Conservation (phyloP, 23 tunicate genomes). For the Oikopleura vanhoeffeni region DNA sequence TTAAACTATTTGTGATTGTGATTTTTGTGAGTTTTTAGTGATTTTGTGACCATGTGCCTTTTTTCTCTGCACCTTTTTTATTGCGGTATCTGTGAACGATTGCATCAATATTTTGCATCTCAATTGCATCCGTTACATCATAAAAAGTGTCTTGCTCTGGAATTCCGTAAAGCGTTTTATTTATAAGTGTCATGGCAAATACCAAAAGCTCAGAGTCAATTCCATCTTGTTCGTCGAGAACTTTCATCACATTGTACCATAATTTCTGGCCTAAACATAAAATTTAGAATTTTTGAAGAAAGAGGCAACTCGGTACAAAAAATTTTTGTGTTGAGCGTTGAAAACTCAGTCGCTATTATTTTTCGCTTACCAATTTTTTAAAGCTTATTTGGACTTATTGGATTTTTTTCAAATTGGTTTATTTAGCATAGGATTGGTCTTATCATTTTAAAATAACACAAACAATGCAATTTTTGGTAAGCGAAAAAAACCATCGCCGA, state of each 20-base stretch:
- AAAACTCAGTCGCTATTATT: no score
- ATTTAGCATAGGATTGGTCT: no score
- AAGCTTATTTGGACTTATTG: no score
- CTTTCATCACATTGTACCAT: constrained; percentile 74
- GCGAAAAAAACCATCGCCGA: no score
- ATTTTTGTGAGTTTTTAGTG: neutral
- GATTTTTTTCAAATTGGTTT: no score
- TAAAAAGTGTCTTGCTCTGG: constrained; percentile 90
- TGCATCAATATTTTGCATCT: constrained; percentile 49
- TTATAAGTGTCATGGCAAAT: constrained; percentile 86
- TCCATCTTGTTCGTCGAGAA: constrained; percentile 89
- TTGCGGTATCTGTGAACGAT: constrained; percentile 17
- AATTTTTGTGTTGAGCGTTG: no score
- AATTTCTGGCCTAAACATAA: constrained; percentile 28
- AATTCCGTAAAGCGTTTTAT: constrained; percentile 66
- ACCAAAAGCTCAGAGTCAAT: constrained; percentile 79
- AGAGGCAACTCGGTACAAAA: no score
- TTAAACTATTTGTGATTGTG: neutral
- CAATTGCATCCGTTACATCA: constrained; percentile 85
- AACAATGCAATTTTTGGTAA: no score
- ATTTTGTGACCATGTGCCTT: neutral
- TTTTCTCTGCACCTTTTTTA: constrained; percentile 4
- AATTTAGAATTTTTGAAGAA: no score
- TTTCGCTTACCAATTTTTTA: no score
- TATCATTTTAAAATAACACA: no score